phyloP scores from a whole-genome alignment of 2,113 vertebrate species.

The Pygoscelis antarcticus region DNA sequence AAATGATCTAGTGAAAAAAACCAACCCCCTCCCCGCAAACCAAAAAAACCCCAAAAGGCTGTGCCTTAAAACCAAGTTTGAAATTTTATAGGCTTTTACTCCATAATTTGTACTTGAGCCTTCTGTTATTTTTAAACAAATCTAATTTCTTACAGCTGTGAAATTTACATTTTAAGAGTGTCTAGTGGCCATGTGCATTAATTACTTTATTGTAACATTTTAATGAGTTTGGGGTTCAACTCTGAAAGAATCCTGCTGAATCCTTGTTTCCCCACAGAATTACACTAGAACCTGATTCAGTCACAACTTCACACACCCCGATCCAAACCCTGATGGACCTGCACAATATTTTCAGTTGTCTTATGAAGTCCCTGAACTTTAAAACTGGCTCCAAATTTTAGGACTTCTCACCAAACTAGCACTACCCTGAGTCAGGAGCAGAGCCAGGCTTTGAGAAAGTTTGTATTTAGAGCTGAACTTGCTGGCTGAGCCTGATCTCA shows the following conservation, averaged over 20 bases:
- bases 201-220: slow-evolving; percentile 73
- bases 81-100: slow-evolving; percentile 69
- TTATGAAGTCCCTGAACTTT: not conserved
- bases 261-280: slow-evolving; percentile 57
- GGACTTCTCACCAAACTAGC: not conserved
- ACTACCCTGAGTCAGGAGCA: not conserved
- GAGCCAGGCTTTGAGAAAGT: not conserved
- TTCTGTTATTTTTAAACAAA: slow-evolving; percentile 75
- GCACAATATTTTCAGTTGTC: not conserved
- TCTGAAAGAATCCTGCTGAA: slow-evolving; percentile 51
- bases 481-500: not conserved
- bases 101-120: slow-evolving; percentile 62
- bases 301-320: not conserved
- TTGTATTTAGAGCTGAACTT: not conserved
- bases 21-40: no score
- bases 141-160: slow-evolving; percentile 73
- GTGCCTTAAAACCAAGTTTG: slow-evolving; percentile 65
- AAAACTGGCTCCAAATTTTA: not conserved
- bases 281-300: slow-evolving; percentile 24
- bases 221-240: slow-evolving; percentile 71
- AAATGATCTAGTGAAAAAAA: not conserved
- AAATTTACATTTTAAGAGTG: slow-evolving; percentile 74
- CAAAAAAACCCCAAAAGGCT: not conserved
- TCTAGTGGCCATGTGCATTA: slow-evolving; percentile 70
- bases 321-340: slow-evolving; percentile 8